These are phyloP conservation scores for Diprion similis DNA, from an alignment of 1,140 invertebrate species.

Conservation along the genomic window DNA sequence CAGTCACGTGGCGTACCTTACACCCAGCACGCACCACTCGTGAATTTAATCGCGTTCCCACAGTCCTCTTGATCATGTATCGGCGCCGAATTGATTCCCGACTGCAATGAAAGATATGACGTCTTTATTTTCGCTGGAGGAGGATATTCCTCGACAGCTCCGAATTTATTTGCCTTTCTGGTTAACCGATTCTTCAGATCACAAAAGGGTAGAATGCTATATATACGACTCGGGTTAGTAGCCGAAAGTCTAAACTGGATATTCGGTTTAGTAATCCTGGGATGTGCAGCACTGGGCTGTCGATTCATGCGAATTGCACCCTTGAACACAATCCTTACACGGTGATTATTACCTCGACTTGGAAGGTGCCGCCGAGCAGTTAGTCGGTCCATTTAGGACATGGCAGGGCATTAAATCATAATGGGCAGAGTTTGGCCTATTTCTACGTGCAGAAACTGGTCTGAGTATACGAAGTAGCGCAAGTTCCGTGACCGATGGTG, in stretches of 20 bases:
- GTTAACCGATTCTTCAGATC: not conserved
- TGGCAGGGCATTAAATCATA: slow-evolving; percentile 34
- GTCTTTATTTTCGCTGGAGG: not conserved
- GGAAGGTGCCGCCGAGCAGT: slow-evolving; percentile 22
- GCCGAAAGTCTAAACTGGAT: too few relatives aligned
- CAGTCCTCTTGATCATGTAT: not conserved
- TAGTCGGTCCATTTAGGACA: slow-evolving; percentile 23
- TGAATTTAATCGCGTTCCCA: slow-evolving; percentile 18
- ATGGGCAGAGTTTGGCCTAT: slow-evolving; percentile 31
- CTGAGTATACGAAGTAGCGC: slow-evolving; percentile 16
- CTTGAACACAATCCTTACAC: slow-evolving; percentile 16
- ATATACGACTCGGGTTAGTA: not conserved
- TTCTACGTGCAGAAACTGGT: slow-evolving; percentile 17
- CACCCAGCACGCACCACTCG: slow-evolving; percentile 18
- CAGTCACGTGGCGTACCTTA: slow-evolving; percentile 30
- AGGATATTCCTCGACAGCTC: not conserved
- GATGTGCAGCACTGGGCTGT: slow-evolving; percentile 11
- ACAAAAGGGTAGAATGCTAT: not conserved
- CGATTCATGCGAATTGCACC: slow-evolving; percentile 24
- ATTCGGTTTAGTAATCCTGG: not conserved
- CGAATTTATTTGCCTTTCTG: not conserved
- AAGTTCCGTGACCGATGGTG: slow-evolving; percentile 17
- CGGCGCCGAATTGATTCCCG: not conserved
- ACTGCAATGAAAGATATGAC: not conserved
- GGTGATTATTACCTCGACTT: slow-evolving; percentile 25